phyloP scores from a whole-genome alignment of 2,113 vertebrate species.

The Leptocoma aspasia region DNA sequence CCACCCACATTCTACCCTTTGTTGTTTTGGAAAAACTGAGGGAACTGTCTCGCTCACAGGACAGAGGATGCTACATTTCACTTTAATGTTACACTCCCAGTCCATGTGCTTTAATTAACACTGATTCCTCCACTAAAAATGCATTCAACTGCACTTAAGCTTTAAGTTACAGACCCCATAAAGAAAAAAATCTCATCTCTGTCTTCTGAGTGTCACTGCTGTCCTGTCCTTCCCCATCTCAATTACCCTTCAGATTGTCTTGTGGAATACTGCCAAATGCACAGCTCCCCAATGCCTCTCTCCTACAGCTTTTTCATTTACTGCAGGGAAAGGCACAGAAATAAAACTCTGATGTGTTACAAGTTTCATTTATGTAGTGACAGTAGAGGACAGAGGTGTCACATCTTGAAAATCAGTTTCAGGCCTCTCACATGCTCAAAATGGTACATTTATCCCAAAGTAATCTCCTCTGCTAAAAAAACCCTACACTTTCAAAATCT shows the following conservation, averaged over 20 bases:
- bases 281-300: background rate
- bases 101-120: background rate
- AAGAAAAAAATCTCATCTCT: background rate
- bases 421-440: background rate
- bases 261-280: background rate
- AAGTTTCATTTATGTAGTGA: background rate
- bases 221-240: background rate
- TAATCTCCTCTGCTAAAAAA: background rate
- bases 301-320: background rate
- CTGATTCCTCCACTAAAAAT: background rate
- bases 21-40: background rate
- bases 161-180: background rate
- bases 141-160: background rate
- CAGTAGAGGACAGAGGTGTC: background rate
- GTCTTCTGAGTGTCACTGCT: background rate
- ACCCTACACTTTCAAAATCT: fast-evolving
- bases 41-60: background rate
- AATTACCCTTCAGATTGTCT: background rate
- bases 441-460: background rate
- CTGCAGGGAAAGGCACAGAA: background rate
- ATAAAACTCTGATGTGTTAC: background rate
- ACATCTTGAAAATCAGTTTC: background rate
- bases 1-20: background rate
- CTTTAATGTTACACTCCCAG: background rate
- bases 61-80: background rate